These are phyloP conservation scores for Melolontha melolontha DNA, from an alignment of 2,888 invertebrate genomes.

Conservation along the genomic window DNA sequence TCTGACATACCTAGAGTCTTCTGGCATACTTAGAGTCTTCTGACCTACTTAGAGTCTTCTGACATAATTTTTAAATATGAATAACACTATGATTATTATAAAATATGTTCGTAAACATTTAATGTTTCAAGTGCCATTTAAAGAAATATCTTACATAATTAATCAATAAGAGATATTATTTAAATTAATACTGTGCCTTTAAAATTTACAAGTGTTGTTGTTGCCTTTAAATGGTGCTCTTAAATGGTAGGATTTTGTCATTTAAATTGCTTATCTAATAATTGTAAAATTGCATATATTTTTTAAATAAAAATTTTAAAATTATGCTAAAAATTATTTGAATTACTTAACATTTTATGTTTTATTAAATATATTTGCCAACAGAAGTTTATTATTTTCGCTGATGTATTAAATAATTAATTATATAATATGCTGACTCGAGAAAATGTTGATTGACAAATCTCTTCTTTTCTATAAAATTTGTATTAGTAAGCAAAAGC, in stretches of 20 bases:
- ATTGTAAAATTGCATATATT: slow-evolving; percentile 1
- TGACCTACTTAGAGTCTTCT: too few species aligned
- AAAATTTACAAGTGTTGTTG: background rate
- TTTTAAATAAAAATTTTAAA: slow-evolving; percentile 1
- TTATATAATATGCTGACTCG: too few species aligned
- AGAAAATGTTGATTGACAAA: too few species aligned
- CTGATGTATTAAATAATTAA: too few species aligned
- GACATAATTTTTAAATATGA: too few species aligned
- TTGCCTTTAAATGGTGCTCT: slow-evolving; percentile 12
- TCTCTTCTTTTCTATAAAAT: too few species aligned
- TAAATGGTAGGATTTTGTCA: background rate
- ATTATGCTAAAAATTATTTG: background rate
- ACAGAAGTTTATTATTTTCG: background rate
- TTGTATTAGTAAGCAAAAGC: too few species aligned
- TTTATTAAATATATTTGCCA: background rate
- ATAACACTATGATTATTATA: too few species aligned
- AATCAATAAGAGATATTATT: background rate
- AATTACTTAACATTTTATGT: background rate
- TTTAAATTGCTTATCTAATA: slow-evolving; percentile 12
- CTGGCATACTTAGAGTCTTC: too few species aligned
- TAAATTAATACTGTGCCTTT: slow-evolving; percentile 1
- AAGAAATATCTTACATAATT: background rate
- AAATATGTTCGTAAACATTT: too few species aligned
- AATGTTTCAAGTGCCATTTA: background rate
- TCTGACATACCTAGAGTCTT: too few species aligned